Percentiles rank a stretch among this genome's conserved stretches.
Conservation (phyloP, 2,797 vertebrate genomes). For the Poliocrania exsul region DNA sequence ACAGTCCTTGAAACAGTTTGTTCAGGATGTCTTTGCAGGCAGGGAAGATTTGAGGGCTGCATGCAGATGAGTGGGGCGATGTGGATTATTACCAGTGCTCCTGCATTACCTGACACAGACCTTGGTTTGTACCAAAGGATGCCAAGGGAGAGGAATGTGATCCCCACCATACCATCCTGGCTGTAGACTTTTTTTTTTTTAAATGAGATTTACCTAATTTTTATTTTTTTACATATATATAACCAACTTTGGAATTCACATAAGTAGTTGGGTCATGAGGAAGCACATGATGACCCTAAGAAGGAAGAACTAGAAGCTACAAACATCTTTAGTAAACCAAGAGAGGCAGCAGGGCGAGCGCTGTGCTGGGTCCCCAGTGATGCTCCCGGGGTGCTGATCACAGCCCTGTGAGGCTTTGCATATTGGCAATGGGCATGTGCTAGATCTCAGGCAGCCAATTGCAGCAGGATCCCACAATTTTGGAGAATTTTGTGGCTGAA, state of each 20-base stretch:
- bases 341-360: background rate
- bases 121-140: background rate
- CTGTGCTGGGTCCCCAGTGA: background rate
- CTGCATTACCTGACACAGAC: background rate
- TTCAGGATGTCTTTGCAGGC: background rate
- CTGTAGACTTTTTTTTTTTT: accelerated
- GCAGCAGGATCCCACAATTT: background rate
- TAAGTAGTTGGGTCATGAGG: background rate
- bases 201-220: background rate
- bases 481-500: background rate
- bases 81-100: background rate
- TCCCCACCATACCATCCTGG: accelerated
- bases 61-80: accelerated
- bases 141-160: background rate
- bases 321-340: background rate
- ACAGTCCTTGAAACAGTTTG: background rate
- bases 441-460: background rate
- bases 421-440: accelerated
- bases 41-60: background rate
- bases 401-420: background rate
- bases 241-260: background rate
- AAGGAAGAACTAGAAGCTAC: background rate
- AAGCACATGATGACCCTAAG: background rate
- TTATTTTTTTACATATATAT: background rate
- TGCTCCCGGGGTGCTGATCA: background rate